phyloP scores from a whole-genome alignment of 1,140 invertebrate species.

The Solenopsis fugax region DNA sequence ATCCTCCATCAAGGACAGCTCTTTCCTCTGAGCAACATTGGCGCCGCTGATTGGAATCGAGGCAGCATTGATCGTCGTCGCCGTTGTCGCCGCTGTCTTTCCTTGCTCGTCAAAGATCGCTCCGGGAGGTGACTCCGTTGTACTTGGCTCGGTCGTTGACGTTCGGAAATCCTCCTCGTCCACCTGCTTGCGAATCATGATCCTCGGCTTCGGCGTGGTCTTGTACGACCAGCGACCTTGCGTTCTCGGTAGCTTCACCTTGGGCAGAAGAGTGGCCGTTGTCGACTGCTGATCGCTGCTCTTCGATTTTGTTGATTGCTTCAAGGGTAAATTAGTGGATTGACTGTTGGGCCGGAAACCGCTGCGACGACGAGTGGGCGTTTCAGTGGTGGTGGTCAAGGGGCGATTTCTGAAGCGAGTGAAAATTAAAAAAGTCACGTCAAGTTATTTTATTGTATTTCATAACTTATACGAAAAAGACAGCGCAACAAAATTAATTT shows the following conservation, averaged over 20 bases:
- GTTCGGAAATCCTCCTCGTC: slow-evolving; percentile 87
- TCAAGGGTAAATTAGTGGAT: slow-evolving; percentile 70
- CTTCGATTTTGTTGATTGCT: slow-evolving; percentile 72
- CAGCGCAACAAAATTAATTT: not conserved
- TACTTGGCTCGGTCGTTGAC: slow-evolving; percentile 75
- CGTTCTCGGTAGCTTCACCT: slow-evolving; percentile 92
- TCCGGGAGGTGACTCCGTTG: slow-evolving; percentile 54
- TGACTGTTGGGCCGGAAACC: slow-evolving; percentile 82
- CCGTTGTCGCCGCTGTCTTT: slow-evolving; percentile 59
- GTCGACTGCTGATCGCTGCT: slow-evolving; percentile 67
- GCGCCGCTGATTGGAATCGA: slow-evolving; percentile 79
- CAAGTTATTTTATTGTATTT: not conserved
- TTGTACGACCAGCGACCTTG: slow-evolving; percentile 96
- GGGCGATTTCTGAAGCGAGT: slow-evolving; percentile 79
- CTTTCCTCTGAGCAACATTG: slow-evolving; percentile 77
- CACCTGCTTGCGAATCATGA: slow-evolving; percentile 92
- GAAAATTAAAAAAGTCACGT: not conserved
- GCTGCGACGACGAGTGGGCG: slow-evolving; percentile 80
- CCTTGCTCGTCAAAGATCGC: slow-evolving; percentile 68
- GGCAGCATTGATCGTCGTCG: slow-evolving; percentile 82
- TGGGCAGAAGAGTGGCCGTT: slow-evolving; percentile 79
- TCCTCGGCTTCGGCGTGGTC: slow-evolving; percentile 94
- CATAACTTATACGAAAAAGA: not conserved
- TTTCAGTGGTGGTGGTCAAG: slow-evolving; percentile 82
- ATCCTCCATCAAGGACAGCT: slow-evolving; percentile 82